These are phyloP conservation scores for Halichondria panicea DNA, from an alignment of 37 sponge, comb jelly and placozoan genomes.

Conservation along the genomic window DNA sequence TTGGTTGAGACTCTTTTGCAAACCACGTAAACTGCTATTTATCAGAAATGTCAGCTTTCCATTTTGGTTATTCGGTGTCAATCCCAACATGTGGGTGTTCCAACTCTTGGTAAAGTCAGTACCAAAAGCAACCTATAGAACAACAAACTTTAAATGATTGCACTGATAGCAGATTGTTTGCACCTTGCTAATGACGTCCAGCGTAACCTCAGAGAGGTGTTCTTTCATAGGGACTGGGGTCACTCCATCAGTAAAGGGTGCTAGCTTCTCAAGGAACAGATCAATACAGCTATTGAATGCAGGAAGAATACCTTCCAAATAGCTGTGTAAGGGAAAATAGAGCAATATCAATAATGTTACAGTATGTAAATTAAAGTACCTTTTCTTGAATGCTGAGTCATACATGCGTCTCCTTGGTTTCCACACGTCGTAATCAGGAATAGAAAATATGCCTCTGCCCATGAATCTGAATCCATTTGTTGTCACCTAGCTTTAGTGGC, in stretches of 20 bases:
- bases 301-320: neutral
- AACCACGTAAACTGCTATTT: neutral
- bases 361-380: no score
- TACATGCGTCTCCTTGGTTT: constrained; percentile 6
- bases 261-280: constrained; percentile 6
- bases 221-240: constrained; percentile 12
- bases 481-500: no score
- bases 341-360: no score
- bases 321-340: neutral
- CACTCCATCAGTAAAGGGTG: constrained; percentile 7
- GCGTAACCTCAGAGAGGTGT: neutral
- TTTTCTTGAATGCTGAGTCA: constrained; percentile 13
- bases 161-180: no score
- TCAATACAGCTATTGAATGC: constrained; percentile 4
- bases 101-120: neutral
- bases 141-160: no score
- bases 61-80: neutral
- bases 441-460: no score
- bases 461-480: no score
- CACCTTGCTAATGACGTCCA: constrained; percentile 4
- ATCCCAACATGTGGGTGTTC: neutral
- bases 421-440: constrained; percentile 10
- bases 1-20: neutral
- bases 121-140: no score
- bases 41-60: neutral